A percentile compares a stretch with the other conserved stretches of the same genome.
phyloP scores from a whole-genome alignment of 2,888 invertebrate species.

The Cheiracanthium punctorium region DNA sequence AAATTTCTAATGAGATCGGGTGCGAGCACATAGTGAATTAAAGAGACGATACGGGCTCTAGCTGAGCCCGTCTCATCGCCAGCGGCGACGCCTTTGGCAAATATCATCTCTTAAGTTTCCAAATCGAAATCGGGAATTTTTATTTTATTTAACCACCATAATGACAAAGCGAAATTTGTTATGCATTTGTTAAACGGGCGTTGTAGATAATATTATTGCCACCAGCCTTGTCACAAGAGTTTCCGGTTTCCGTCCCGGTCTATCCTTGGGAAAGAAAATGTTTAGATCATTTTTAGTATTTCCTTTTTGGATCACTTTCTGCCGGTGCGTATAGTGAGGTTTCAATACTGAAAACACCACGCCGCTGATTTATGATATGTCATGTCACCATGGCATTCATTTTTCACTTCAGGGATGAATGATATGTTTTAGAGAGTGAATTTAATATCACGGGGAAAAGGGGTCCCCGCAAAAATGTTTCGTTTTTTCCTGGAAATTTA shows the following conservation, averaged over 20 bases:
- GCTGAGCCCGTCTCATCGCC: too few species aligned
- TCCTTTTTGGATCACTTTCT: conserved; percentile 22
- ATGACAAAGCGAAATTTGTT: too few species aligned
- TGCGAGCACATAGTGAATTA: too few species aligned
- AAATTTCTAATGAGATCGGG: too few species aligned
- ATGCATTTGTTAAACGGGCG: conserved; percentile 22
- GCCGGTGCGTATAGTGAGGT: not conserved
- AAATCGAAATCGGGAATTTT: too few species aligned
- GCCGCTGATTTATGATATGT: not conserved
- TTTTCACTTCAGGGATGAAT: not conserved
- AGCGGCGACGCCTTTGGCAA: too few species aligned
- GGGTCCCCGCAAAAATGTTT: too few species aligned
- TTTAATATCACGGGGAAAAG: not conserved
- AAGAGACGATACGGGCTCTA: too few species aligned
- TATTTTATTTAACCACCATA: too few species aligned
- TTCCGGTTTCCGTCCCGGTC: conserved; percentile 26
- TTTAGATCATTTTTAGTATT: not conserved
- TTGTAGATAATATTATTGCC: conserved; percentile 5
- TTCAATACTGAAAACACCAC: not conserved
- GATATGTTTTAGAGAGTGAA: not conserved
- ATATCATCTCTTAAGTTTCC: too few species aligned
- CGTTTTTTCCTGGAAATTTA: too few species aligned
- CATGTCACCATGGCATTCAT: not conserved
- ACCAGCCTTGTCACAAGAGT: not conserved
- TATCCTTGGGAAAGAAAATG: not conserved